Evolutionary conservation across 2,888 invertebrate genomes (phyloP).

Genomic region (Calephelis perditalis): DNA sequence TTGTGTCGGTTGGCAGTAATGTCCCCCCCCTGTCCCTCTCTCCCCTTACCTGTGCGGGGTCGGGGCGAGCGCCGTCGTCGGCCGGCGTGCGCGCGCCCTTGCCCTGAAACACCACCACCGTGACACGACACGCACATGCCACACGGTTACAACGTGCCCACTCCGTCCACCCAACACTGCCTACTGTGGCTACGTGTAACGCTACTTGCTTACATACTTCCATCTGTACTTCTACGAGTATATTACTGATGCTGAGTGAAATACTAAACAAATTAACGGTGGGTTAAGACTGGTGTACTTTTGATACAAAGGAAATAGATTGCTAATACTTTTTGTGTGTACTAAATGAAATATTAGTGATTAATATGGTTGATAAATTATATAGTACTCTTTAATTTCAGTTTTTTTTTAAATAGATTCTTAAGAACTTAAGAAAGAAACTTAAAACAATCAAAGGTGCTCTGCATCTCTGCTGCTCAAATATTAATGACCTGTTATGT

Average conservation of each 20-base stretch:
- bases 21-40: no score
- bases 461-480: no score
- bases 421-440: no score
- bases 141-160: neutral
- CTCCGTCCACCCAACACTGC: neutral
- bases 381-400: no score
- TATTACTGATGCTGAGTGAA: neutral
- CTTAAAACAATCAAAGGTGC: no score
- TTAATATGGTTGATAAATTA: no score
- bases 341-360: no score
- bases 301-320: no score
- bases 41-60: slow-evolving; percentile 39
- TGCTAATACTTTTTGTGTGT: no score
- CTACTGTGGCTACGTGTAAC: slow-evolving; percentile 1
- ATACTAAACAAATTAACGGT: neutral
- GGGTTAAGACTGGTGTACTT: neutral
- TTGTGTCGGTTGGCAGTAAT: no score
- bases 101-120: slow-evolving; percentile 69
- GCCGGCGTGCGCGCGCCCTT: slow-evolving; percentile 63
- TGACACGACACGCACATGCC: slow-evolving; percentile 36
- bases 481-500: no score
- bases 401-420: no score
- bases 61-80: slow-evolving; percentile 48
- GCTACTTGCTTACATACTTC: neutral
- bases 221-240: neutral